Percentiles rank a stretch among this genome's conserved stretches.
Conservation (phyloP, 2,113 vertebrate species). For the Lichenostomus cassidix region DNA sequence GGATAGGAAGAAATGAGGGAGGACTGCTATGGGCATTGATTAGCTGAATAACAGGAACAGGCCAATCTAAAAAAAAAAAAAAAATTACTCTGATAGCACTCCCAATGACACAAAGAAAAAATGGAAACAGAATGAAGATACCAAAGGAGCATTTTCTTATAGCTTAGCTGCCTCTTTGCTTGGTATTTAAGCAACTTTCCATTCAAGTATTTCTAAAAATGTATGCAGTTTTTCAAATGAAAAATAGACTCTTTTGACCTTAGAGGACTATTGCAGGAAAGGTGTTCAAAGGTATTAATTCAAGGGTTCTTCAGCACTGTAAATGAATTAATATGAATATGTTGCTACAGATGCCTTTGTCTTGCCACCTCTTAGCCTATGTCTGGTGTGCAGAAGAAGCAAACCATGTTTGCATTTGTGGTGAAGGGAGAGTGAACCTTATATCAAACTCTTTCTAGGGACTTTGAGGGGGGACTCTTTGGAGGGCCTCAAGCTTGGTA, state of each 20-base stretch:
- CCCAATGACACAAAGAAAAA: neutral
- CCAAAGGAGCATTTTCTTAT: neutral
- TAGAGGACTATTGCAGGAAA: neutral
- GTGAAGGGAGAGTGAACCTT: neutral
- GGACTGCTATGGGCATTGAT: neutral
- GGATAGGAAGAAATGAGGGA: neutral
- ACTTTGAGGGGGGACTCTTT: neutral
- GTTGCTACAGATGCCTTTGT: neutral
- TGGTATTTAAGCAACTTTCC: neutral
- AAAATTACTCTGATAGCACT: neutral
- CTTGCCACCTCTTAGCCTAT: neutral
- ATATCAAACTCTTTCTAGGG: neutral
- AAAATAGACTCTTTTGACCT: neutral
- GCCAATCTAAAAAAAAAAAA: neutral
- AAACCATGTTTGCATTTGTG: neutral
- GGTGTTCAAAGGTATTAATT: neutral
- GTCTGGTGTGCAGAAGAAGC: neutral
- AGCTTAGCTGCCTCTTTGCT: neutral
- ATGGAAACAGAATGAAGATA: neutral
- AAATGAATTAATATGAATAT: neutral
- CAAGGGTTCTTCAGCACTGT: neutral
- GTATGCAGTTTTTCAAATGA: neutral
- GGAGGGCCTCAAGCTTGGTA: neutral
- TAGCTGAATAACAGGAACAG: neutral
- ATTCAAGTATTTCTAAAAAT: neutral